Evolutionary conservation across 2,888 invertebrate species (phyloP).

Genomic region (Hetaerina titia): DNA sequence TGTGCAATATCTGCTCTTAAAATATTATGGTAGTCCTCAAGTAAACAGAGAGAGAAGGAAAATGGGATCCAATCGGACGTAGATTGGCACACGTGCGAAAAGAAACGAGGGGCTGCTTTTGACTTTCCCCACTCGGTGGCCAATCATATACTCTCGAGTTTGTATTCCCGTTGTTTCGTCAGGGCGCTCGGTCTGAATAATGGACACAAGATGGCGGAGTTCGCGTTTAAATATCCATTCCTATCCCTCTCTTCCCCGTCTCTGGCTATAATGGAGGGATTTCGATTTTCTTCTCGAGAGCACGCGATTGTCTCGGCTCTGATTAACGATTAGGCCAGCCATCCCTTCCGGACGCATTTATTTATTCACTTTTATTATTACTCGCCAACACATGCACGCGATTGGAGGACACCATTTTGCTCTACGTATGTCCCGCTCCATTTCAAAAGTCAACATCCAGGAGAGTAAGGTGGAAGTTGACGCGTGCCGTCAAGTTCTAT

Average conservation of each 20-base stretch:
- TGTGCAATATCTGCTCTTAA: too few relatives aligned
- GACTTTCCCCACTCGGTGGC: neutral
- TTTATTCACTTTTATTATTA: neutral
- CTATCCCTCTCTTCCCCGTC: neutral
- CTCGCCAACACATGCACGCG: neutral
- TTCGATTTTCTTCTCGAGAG: neutral
- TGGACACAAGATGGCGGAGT: neutral
- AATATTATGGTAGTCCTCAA: neutral
- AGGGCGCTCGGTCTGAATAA: neutral
- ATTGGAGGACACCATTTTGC: neutral
- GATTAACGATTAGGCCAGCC: neutral
- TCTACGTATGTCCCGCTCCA: neutral
- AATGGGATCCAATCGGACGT: neutral
- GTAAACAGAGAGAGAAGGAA: neutral
- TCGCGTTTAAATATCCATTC: neutral
- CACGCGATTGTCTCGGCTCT: neutral
- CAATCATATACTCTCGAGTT: neutral
- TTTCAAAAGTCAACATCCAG: neutral
- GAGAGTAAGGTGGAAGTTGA: neutral
- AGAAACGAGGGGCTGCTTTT: neutral
- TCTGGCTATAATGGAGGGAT: neutral
- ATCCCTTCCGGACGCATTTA: neutral
- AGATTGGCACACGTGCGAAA: neutral
- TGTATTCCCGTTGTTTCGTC: neutral
- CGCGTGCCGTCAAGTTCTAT: neutral